Evolutionary conservation across 2,888 invertebrate species (phyloP), one percentile per base, ranked within the genome.

Genomic region (Coelinius sp.): DNA sequence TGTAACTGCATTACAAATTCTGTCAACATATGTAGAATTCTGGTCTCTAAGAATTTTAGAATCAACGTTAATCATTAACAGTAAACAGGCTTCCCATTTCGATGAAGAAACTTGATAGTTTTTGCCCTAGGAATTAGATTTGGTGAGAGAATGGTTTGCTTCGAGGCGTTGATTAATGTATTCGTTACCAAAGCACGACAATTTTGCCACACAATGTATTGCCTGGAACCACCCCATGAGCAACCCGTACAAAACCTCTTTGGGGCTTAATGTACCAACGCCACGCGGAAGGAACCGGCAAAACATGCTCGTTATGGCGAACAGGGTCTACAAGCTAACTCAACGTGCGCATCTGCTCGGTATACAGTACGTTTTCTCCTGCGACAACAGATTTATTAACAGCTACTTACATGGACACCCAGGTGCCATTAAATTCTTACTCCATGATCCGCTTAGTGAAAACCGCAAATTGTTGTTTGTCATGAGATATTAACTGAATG

Each of bases 131-230:
- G 76, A 76, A 75, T 75, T 71, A 75, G 73, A 74, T 62, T 71
- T 75, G 75, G 73, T 73, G 76, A 78, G 76, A 75, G 76, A 59
- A 35, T 71, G 73, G 77, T 75, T 71, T 75, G 65, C 75, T 75
- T 73, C 69, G 64, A 68, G 73, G 71, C 65, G 70, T 71, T 75
- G 76, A 78, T 78, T 78, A 76, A 78, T 78, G 76, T 73, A 71
- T 76, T 73, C 70, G 74, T 78, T 75, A 76, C 75, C 75, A 68
- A 78, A 78, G 75, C 73, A 75, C 78, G 76, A 78, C 78, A 76
- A 78, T 78, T 78, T 78, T 74, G 69, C 64, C n/a, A n/a, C 73
- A 70, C 17, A 75, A 76, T 78, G 75, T 76, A 78, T 75, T 74
- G 71, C 68, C 69, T 69, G 27, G 68, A 64, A 24, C 72, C 63